Evolutionary conservation across 2,888 invertebrate genomes (phyloP).

Genomic region (Caenorhabditis sp.): DNA sequence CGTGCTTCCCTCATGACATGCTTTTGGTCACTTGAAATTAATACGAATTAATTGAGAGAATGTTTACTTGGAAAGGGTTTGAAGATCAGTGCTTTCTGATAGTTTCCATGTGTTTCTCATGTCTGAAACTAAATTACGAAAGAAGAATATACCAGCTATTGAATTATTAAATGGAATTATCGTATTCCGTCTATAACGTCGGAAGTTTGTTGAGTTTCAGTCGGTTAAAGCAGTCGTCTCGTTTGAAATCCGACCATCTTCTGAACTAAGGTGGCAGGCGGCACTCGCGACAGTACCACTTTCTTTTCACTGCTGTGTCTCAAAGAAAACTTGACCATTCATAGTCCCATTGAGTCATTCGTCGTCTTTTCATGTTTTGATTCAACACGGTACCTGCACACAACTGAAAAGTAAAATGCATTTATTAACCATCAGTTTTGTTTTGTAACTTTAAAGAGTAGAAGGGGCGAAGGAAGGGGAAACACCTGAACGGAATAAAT

Average conservation of each 20-base stretch:
- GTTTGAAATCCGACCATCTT: too few relatives aligned
- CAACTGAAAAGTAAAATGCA: neutral
- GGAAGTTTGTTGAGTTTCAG: too few relatives aligned
- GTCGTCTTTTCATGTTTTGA: neutral
- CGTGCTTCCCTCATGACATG: slow-evolving; percentile 1
- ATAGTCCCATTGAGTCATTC: neutral
- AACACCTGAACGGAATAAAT: slow-evolving; percentile 24
- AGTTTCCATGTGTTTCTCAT: neutral
- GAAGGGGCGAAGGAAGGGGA: neutral
- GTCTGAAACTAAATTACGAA: neutral
- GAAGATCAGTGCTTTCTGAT: neutral
- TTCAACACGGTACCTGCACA: neutral
- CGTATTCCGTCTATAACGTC: too few relatives aligned
- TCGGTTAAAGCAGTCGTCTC: too few relatives aligned
- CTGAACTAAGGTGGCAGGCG: too few relatives aligned
- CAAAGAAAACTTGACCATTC: too few relatives aligned
- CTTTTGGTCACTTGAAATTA: slow-evolving; percentile 15
- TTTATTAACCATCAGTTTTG: slow-evolving; percentile 25
- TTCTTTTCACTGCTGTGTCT: neutral
- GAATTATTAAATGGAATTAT: too few relatives aligned
- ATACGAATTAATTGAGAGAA: neutral
- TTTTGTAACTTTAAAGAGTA: slow-evolving; percentile 23
- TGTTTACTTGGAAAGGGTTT: neutral
- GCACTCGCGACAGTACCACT: too few relatives aligned
- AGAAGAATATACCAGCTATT: too few relatives aligned